These are phyloP conservation scores for Oncorhynchus nerka DNA, from an alignment of 2,113 vertebrate genomes.

Conservation along the genomic window DNA sequence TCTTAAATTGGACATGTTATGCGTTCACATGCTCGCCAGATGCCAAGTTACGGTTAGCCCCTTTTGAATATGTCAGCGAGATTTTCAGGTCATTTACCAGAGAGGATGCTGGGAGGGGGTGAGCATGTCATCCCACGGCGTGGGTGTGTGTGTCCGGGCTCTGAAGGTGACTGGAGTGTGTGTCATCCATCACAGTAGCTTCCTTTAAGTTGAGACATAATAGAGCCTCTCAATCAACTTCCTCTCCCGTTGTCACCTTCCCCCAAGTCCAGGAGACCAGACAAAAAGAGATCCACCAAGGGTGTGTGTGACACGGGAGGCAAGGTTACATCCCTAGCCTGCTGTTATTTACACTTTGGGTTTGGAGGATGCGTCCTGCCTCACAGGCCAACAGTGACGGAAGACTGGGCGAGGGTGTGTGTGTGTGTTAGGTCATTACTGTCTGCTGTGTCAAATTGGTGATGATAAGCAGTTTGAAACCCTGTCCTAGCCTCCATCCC, in stretches of 20 bases:
- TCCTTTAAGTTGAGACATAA: slow-evolving; percentile 99
- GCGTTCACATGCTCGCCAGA: slow-evolving; percentile 1
- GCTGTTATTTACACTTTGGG: slow-evolving; percentile 88
- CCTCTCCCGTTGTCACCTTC: slow-evolving; percentile 84
- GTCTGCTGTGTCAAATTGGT: slow-evolving; percentile 81
- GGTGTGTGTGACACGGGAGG: slow-evolving; percentile 70
- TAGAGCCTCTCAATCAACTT: slow-evolving; percentile 99
- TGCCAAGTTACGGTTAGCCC: slow-evolving; percentile 37
- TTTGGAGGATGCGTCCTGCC: slow-evolving; percentile 47
- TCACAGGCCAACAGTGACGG: slow-evolving; percentile 46
- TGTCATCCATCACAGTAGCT: slow-evolving; percentile 97
- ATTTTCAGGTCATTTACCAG: slow-evolving; percentile 99
- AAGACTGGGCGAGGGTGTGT: slow-evolving; percentile 16
- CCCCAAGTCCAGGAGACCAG: slow-evolving; percentile 57
- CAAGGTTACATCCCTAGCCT: slow-evolving; percentile 91
- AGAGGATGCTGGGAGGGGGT: slow-evolving; percentile 84
- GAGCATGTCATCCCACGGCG: not conserved
- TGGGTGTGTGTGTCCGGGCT: too few species aligned
- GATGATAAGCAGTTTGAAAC: slow-evolving; percentile 81
- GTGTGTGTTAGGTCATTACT: slow-evolving; percentile 59
- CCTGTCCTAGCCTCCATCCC: slow-evolving; percentile 16
- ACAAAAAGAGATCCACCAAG: not conserved
- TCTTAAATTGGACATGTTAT: slow-evolving; percentile 58
- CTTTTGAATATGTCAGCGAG: slow-evolving; percentile 96
- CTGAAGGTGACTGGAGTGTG: slow-evolving; percentile 95